Percentiles rank a stretch among this genome's conserved stretches.
Conservation (phyloP, 30 jellyfish, hydroid and myxozoan species). For the Cassiopea xamachana region DNA sequence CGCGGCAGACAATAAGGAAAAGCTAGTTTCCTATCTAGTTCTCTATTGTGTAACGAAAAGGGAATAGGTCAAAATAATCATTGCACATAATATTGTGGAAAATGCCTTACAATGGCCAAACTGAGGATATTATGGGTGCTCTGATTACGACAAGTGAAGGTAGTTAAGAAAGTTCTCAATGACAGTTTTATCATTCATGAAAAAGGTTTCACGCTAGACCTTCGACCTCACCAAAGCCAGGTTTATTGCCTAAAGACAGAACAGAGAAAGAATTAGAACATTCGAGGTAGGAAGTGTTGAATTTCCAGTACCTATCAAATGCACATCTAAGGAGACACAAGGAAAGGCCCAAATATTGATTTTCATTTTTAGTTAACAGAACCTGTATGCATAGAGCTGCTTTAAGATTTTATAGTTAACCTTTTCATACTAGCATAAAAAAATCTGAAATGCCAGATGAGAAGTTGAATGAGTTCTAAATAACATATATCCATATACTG, state of each 20-base stretch:
- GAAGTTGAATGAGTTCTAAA: slow-evolving; percentile 13
- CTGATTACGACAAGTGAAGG: slow-evolving; percentile 1
- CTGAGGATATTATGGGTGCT: slow-evolving; percentile 48
- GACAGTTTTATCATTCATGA: slow-evolving; percentile 32
- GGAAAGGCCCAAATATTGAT: slow-evolving; percentile 59
- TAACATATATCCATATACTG: slow-evolving; percentile 27
- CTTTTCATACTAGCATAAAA: slow-evolving; percentile 32
- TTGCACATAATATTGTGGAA: slow-evolving; percentile 24
- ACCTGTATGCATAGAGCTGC: slow-evolving; percentile 60
- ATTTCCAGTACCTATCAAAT: slow-evolving; percentile 62
- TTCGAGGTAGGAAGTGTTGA: slow-evolving; percentile 65
- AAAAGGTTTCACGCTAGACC: slow-evolving; percentile 46
- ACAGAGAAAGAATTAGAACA: slow-evolving; percentile 50
- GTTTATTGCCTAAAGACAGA: slow-evolving; percentile 70
- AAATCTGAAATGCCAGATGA: slow-evolving; percentile 38
- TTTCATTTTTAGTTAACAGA: slow-evolving; percentile 64
- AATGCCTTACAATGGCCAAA: slow-evolving; percentile 20
- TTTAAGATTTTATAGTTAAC: slow-evolving; percentile 45
- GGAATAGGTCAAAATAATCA: slow-evolving; percentile 1
- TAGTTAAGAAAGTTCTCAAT: slow-evolving; percentile 6
- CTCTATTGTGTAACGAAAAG: slow-evolving; percentile 12
- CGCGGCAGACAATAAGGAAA: slow-evolving; percentile 51
- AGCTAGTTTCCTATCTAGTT: slow-evolving; percentile 23
- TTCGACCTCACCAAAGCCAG: slow-evolving; percentile 52
- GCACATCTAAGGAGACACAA: slow-evolving; percentile 34